Conservation (phyloP, 1,140 invertebrate species). For the Listronotus bonariensis region DNA sequence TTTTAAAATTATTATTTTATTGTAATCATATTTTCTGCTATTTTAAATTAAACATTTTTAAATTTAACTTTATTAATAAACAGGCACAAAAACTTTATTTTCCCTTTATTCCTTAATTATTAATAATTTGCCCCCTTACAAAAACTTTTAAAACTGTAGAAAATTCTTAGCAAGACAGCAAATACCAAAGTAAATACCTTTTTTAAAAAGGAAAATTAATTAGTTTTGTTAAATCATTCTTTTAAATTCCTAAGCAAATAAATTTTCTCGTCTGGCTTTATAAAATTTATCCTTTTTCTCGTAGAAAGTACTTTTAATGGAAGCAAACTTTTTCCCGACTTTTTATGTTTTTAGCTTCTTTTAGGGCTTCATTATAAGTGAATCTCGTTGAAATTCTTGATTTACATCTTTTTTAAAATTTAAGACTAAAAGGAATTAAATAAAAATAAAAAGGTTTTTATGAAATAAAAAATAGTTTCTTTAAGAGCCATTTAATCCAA, state of each 20-base stretch:
- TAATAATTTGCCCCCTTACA: not conserved
- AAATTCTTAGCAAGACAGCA: not conserved
- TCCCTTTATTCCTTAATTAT: not conserved
- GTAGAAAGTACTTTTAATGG: not conserved
- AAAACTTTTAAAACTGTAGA: not conserved
- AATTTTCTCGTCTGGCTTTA: not conserved
- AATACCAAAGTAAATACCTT: slow-evolving; percentile 6
- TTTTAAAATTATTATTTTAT: too few relatives aligned
- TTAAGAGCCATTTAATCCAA: too few relatives aligned
- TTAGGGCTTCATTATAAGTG: slow-evolving; percentile 5
- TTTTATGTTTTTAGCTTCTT: not conserved
- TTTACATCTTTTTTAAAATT: not conserved
- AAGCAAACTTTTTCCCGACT: not conserved
- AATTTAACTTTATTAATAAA: too few relatives aligned
- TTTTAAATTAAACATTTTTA: too few relatives aligned
- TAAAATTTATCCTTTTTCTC: not conserved
- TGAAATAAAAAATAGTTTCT: too few relatives aligned
- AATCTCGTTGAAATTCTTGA: slow-evolving; percentile 3
- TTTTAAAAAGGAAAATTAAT: slow-evolving; percentile 1
- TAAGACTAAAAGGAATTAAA: not conserved
- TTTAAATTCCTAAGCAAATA: not conserved
- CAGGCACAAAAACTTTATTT: not conserved
- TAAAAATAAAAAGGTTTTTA: not conserved
- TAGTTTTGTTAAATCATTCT: slow-evolving; percentile 4
- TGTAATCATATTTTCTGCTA: too few relatives aligned